Base-by-base conservation (phyloP, 2,888 invertebrate genomes). In the Tanytarsus gracilentus region DNA sequence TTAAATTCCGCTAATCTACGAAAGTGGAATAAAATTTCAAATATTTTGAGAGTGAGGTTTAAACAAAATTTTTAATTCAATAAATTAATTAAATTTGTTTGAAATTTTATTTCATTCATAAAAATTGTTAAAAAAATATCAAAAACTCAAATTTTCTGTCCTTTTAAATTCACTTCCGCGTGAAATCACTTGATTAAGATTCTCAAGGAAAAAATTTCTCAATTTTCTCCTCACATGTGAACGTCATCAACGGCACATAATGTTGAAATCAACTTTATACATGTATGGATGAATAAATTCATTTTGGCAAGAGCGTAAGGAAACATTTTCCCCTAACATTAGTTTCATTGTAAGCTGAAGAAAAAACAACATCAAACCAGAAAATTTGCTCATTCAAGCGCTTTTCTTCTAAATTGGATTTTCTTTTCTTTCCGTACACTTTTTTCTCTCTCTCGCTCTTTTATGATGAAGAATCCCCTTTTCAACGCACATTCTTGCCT, bases 221-320 rank as follows among this genome's bases (percentile, higher is more conserved):
- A 7, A n/a, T n/a, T n/a, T n/a, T n/a, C n/a, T n/a, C n/a, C n/a
- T 33, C n/a, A 33, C 9, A 9, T n/a, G 5, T 4, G 33, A 33
- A 11, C 9, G n/a, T 11, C 33, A 9, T 33, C n/a, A 2, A 33
- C 9, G 33, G n/a, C 36, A 14, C 44, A 21, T 18, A 44, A 23
- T 27, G 30, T 30, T 9, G 30, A 30, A 30, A 30, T 30, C 30
- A 8, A 30, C 30, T 30, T 30, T 9, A 30, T 8, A 30, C 30
- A 26, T 26, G 18, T 44, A 44, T 44, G 49, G 49, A 49, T 49
- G 49, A 49, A 49, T 49, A 49, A 49, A 49, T 49, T 26, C 49
- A 27, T 26, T 49, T 49, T 49, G 49, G 27, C 49, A 49, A 44
- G 40, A 40, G 40, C n/a, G n/a, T n/a, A 18, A 14, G 18, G 23